A percentile compares a stretch with the other conserved stretches of the same genome.
Evolutionary conservation across 1,140 invertebrate genomes (phyloP).

Genomic region (Tetraneura akinire): DNA sequence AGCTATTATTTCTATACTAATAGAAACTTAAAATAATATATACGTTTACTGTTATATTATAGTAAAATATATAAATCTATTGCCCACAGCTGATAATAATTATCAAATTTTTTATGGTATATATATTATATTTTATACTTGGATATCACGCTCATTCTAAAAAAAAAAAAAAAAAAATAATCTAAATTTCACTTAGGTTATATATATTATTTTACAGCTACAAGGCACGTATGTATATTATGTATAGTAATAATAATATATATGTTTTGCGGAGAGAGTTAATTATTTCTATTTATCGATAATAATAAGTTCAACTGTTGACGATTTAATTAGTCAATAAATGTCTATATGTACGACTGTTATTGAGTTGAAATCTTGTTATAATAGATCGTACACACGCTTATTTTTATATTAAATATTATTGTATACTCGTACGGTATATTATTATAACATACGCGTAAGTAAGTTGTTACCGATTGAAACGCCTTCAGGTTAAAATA

Average conservation of each 20-base stretch:
- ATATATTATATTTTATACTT: neutral
- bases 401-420: neutral
- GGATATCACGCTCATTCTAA: neutral
- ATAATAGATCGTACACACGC: neutral
- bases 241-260: neutral
- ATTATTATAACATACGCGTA: too few relatives aligned
- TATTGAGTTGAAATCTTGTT: constrained; percentile 16
- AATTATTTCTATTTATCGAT: constrained; percentile 6
- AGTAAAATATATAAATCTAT: neutral
- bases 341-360: neutral
- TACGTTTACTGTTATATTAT: too few relatives aligned
- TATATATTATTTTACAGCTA: neutral
- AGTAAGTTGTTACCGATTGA: neutral
- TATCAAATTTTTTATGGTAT: neutral
- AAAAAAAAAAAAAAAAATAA: neutral
- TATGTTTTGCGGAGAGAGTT: constrained; percentile 20
- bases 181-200: neutral
- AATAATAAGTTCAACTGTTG: constrained; percentile 1
- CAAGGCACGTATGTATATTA: neutral
- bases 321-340: constrained; percentile 11
- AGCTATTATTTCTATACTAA: neutral
- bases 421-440: constrained; percentile 4
- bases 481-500: neutral
- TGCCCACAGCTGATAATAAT: neutral
- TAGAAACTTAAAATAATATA: neutral